A percentile compares a stretch with the other conserved stretches of the same genome.
Evolutionary conservation across 2,888 invertebrate genomes (phyloP).

Genomic region (Argyra leucocephala): DNA sequence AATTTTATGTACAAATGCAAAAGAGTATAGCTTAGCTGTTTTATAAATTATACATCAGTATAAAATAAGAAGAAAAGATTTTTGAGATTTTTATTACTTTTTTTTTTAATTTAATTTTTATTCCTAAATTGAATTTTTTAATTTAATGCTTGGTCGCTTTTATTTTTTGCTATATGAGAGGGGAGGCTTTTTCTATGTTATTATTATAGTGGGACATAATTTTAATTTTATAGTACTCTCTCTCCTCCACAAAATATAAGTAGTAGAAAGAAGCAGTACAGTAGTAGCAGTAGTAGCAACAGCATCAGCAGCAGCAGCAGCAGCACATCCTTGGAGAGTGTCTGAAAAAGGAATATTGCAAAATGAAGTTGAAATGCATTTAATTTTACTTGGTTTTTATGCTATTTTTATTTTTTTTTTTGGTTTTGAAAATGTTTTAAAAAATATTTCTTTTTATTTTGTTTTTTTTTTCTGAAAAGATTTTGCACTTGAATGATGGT

Average conservation of each 20-base stretch:
- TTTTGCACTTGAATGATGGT: too few species aligned
- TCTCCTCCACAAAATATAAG: neutral
- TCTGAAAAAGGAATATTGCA: neutral
- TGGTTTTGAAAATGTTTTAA: too few species aligned
- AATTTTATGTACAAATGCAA: too few species aligned
- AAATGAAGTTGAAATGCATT: constrained; percentile 6
- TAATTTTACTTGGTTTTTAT: neutral
- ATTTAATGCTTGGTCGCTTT: constrained; percentile 6
- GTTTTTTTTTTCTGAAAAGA: too few species aligned
- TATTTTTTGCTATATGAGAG: neutral
- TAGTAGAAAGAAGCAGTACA: neutral
- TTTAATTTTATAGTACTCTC: neutral
- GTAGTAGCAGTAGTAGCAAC: neutral
- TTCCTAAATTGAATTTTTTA: constrained; percentile 3
- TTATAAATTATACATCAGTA: too few species aligned
- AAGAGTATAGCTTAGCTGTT: too few species aligned
- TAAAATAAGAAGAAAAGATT: neutral
- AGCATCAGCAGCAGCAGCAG: too few species aligned
- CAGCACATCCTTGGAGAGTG: neutral
- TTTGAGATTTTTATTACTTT: neutral
- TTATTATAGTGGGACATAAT: neutral
- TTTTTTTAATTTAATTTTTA: neutral
- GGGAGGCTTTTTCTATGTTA: neutral
- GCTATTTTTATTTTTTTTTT: too few species aligned
- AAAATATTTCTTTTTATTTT: too few species aligned